Base-by-base conservation (phyloP, 2,888 invertebrate genomes). In the Alsophila aescularia region DNA sequence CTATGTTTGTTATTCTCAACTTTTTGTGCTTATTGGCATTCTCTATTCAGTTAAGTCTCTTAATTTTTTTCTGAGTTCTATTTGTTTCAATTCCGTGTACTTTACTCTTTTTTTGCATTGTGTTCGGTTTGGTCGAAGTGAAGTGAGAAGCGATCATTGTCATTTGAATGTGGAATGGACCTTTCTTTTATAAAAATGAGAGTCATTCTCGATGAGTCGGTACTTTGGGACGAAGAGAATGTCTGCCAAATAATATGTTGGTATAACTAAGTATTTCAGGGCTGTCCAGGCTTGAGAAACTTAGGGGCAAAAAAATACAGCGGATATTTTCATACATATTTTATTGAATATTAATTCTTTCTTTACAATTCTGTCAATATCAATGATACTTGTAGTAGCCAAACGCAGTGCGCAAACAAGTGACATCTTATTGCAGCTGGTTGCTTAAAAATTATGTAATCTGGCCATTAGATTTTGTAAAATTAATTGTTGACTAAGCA, bases 111-210 rank as follows among this genome's bases (percentile, higher is more conserved):
- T 52, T 64, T 59, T 62, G 65, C 56, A 62, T 63, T 66, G 65
- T 67, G 60, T 52, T 57, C 40, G 58, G 24, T n/a, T n/a, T n/a
- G n/a, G 42, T 47, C 49, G 48, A 41, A 54, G 58, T 67, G 61
- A 70, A 70, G 71, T 73, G 74, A 78, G 79, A 84, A 82, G 70
- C 78, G 77, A 83, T 81, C 78, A 73, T 58, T 58, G 76, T 80
- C 81, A 83, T 85, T 83, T 81, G 79, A 83, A 84, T 83, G 75
- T 78, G 69, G 72, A 72, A 68, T 68, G 67, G 73, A 82, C 81
- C 79, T 69, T 69, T 79, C 76, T 74, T 77, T 75, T 72, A 24
- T 29, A 52, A 57, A 62, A 61, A 58, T 31, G 72, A 75, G 10
- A 45, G 18, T 49, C 44, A 71, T 39, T 42, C 40, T 50, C 52